Conservation (phyloP, 2,113 vertebrate species). For the Eurystomus gularis region DNA sequence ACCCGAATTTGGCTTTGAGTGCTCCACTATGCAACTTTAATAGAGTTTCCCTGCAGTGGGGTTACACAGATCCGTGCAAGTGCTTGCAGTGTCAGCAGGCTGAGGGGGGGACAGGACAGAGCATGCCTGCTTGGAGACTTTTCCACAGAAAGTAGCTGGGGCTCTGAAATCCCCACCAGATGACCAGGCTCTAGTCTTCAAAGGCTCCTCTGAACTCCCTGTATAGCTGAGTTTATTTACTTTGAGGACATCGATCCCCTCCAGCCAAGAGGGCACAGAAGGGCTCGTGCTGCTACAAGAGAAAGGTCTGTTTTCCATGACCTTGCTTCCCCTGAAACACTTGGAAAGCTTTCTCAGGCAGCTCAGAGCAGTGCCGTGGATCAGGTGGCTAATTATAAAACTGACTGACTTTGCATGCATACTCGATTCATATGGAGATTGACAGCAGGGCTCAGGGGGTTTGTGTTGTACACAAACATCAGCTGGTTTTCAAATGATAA, state of each 20-base stretch:
- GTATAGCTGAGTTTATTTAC: neutral
- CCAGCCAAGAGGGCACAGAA: neutral
- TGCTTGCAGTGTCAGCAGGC: neutral
- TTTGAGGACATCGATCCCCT: neutral
- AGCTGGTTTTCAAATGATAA: neutral
- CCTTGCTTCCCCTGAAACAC: neutral
- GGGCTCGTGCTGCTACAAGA: neutral
- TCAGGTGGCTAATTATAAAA: slow-evolving; percentile 26
- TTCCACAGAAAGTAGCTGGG: neutral
- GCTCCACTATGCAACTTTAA: slow-evolving; percentile 15
- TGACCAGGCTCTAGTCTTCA: neutral
- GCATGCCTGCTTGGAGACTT: neutral
- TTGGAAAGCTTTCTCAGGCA: slow-evolving; percentile 21
- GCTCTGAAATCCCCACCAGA: neutral
- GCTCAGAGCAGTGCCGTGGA: neutral
- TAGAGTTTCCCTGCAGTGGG: neutral
- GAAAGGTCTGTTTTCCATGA: neutral
- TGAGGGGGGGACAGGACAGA: neutral
- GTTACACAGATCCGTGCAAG: neutral
- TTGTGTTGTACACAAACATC: neutral
- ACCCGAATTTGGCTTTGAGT: slow-evolving; percentile 7
- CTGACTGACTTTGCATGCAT: neutral
- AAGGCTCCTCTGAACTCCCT: neutral
- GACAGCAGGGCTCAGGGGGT: neutral
- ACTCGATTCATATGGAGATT: neutral